phyloP scores from a whole-genome alignment of 2,888 invertebrate genomes.

The Tethea ocularis region DNA sequence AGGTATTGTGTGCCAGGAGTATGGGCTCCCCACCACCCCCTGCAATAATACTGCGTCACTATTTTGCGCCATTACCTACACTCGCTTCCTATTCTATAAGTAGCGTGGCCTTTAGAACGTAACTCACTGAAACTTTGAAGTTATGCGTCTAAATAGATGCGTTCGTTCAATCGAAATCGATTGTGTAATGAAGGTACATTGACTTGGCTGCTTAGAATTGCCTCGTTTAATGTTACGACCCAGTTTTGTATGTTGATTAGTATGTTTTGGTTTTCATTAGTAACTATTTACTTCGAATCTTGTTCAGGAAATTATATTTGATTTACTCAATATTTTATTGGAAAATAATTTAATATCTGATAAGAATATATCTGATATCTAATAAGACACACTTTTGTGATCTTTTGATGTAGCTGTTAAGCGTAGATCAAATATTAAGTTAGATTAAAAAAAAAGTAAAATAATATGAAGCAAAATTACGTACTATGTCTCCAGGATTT shows the following conservation, averaged over 20 bases:
- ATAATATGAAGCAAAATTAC: slow-evolving; percentile 36
- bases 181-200: neutral
- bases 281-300: neutral
- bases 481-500: slow-evolving; percentile 60
- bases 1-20: slow-evolving; percentile 47
- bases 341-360: too few relatives aligned
- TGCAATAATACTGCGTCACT: slow-evolving; percentile 85
- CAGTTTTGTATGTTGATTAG: neutral
- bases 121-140: slow-evolving; percentile 34
- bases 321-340: neutral
- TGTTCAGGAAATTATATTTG: neutral
- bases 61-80: slow-evolving; percentile 85
- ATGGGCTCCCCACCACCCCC: slow-evolving; percentile 67
- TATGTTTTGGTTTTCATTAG: neutral
- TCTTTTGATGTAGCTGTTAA: too few relatives aligned
- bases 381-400: too few relatives aligned
- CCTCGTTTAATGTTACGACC: slow-evolving; percentile 2
- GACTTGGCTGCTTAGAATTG: neutral
- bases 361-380: too few relatives aligned
- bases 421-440: too few relatives aligned
- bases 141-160: slow-evolving; percentile 19
- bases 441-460: too few relatives aligned
- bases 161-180: slow-evolving; percentile 1
- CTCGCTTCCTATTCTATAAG: slow-evolving; percentile 84
- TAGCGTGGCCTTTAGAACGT: slow-evolving; percentile 70